Evolutionary conservation across 2,797 vertebrate genomes (phyloP).

Genomic region (Myotis pilosus): DNA sequence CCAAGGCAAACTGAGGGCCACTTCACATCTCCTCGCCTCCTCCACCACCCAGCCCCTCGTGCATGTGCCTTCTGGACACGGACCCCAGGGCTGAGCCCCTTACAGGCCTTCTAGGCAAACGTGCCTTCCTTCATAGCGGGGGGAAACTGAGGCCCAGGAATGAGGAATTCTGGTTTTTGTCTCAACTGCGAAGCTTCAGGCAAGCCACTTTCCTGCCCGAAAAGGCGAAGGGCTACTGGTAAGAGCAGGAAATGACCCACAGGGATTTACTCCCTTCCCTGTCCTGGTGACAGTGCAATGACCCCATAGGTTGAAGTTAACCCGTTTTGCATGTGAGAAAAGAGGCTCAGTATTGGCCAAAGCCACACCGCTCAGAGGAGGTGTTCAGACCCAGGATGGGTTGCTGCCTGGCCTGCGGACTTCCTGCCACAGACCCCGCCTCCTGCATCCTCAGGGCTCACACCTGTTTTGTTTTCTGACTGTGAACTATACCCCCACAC

Average conservation of each 20-base stretch:
- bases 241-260: not conserved
- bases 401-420: not conserved
- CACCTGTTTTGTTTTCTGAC: not conserved
- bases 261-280: not conserved
- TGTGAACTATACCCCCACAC: not conserved
- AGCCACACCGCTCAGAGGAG: not conserved
- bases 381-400: not conserved
- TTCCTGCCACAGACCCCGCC: not conserved
- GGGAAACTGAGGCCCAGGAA: not conserved
- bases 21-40: not conserved
- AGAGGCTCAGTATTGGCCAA: not conserved
- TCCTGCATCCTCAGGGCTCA: not conserved
- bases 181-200: not conserved
- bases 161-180: not conserved
- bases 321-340: not conserved
- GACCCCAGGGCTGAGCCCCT: not conserved
- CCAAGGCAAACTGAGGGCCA: not conserved
- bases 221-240: not conserved
- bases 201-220: not conserved
- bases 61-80: rapidly evolving
- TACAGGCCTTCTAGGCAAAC: not conserved
- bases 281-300: too few species aligned
- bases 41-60: rapidly evolving
- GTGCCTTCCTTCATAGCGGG: not conserved
- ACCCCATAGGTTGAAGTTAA: rapidly evolving